Percentiles rank a stretch among this genome's conserved stretches.
Evolutionary conservation across 1,140 invertebrate genomes (phyloP).

Genomic region (Lithobius niger): DNA sequence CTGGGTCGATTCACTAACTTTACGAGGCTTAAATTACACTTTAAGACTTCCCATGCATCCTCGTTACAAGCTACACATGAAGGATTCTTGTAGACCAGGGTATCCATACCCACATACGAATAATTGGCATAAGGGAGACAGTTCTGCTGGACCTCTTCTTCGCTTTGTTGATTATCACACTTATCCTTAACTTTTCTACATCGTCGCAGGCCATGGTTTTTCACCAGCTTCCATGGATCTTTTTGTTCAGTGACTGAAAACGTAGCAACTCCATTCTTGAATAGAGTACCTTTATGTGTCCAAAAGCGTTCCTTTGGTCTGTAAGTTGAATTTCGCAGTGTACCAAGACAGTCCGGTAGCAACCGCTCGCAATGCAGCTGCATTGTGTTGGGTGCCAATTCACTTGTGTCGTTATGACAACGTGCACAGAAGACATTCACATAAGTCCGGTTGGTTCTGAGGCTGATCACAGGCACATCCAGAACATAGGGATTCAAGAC

Average conservation of each 20-base stretch:
- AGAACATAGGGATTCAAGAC: neutral
- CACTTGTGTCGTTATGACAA: neutral
- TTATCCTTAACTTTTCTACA: neutral
- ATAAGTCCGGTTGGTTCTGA: neutral
- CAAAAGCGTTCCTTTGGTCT: neutral
- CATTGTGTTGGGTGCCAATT: neutral
- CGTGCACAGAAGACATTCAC: neutral
- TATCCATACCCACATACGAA: neutral
- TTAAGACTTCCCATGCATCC: neutral
- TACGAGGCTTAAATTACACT: neutral
- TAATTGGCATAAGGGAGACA: neutral
- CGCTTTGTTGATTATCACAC: neutral
- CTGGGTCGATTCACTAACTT: neutral
- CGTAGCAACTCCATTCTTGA: neutral
- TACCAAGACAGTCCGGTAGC: no score
- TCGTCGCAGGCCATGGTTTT: no score
- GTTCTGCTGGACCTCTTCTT: neutral
- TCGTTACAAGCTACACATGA: constrained; percentile 29
- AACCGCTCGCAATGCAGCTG: neutral
- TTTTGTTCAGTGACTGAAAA: no score
- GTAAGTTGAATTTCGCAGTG: neutral
- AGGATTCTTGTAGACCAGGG: constrained; percentile 27
- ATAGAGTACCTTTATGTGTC: neutral
- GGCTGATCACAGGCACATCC: neutral
- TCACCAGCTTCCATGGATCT: no score